These are phyloP conservation scores for Pyrochroa serraticornis DNA, from an alignment of 2,888 invertebrate genomes.

Conservation along the genomic window DNA sequence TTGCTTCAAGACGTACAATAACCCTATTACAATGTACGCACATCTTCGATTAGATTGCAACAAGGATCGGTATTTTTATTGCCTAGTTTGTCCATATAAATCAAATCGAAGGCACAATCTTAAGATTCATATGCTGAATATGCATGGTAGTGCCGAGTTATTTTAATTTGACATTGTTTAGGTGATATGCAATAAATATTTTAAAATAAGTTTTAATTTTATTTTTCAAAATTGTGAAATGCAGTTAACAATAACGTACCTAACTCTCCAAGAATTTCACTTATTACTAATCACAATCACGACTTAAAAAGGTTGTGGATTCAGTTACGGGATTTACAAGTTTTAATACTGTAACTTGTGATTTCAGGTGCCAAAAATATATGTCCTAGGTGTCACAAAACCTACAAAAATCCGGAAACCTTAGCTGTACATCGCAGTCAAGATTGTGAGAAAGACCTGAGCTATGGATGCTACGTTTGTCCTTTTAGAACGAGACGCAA, in stretches of 20 bases:
- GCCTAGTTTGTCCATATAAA: conserved; percentile 58
- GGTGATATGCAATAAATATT: too few relatives aligned
- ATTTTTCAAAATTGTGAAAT: too few relatives aligned
- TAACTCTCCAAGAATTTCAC: background rate
- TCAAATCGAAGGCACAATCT: conserved; percentile 79
- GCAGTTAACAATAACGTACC: too few relatives aligned
- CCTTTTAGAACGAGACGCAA: conserved; percentile 57
- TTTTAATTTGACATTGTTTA: too few relatives aligned
- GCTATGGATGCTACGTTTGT: conserved; percentile 69
- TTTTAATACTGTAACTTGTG: background rate
- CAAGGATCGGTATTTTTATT: background rate
- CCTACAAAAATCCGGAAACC: conserved; percentile 20
- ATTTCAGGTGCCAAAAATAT: conserved; percentile 12
- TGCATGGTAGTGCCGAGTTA: background rate
- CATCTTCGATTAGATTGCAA: too few relatives aligned
- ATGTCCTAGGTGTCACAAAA: conserved; percentile 18
- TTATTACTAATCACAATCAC: background rate
- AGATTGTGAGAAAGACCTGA: conserved; percentile 56
- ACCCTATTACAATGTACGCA: too few relatives aligned
- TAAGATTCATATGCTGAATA: conserved; percentile 71
- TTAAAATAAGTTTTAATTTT: too few relatives aligned
- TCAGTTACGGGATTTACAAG: too few relatives aligned
- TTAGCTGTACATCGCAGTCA: conserved; percentile 12
- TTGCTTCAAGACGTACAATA: too few relatives aligned
- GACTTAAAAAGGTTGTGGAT: too few relatives aligned